A percentile compares a stretch with the other conserved stretches of the same genome.
Conservation (phyloP, 1,140 invertebrate species). For the Gryllus bimaculatus region DNA sequence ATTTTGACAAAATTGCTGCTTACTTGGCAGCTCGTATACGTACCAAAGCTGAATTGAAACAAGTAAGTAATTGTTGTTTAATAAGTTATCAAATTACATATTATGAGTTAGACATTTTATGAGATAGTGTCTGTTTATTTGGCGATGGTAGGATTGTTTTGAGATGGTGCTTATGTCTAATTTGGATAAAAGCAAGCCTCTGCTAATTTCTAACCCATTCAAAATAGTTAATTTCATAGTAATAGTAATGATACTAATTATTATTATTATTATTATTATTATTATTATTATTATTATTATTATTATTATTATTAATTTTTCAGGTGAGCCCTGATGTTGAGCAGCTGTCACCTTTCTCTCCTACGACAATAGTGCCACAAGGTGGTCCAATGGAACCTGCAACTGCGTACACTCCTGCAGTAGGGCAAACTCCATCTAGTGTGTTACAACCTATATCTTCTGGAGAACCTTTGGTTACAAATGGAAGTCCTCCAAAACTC, state of each 20-base stretch:
- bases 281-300: no score
- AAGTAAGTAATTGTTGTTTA: conserved; percentile 33
- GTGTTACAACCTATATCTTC: not conserved
- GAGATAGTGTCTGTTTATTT: no score
- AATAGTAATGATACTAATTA: not conserved
- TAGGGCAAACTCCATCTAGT: not conserved
- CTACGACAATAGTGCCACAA: not conserved
- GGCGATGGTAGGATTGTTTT: no score
- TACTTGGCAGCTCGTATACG: conserved; percentile 59
- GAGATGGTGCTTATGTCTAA: no score
- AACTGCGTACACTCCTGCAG: not conserved
- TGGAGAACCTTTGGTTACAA: conserved; percentile 7
- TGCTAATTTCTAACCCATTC: no score
- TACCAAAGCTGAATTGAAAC: conserved; percentile 74
- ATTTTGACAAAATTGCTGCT: conserved; percentile 42
- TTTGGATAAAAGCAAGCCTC: no score
- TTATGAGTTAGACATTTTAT: no score
- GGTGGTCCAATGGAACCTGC: not conserved
- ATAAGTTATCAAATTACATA: not conserved
- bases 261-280: no score
- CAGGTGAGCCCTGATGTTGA: not conserved
- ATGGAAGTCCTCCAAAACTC: conserved; percentile 41
- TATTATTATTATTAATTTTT: not conserved
- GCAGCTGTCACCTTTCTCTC: not conserved
- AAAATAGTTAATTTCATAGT: no score